A percentile compares a stretch with the other conserved stretches of the same genome.
phyloP scores from a whole-genome alignment of 2,797 vertebrate genomes.

The Loris lydekkerianus region DNA sequence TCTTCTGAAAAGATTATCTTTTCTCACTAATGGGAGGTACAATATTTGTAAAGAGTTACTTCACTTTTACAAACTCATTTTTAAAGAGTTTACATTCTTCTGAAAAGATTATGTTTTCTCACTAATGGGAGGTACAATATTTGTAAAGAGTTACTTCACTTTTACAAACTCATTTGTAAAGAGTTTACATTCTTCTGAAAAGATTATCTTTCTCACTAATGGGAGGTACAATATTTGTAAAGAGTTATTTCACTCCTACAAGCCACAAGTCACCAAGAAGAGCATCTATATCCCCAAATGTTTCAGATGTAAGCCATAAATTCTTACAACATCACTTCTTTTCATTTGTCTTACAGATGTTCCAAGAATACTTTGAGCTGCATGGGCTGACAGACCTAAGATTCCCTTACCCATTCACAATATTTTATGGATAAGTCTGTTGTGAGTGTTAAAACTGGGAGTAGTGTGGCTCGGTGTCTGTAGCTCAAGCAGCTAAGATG shows the following conservation, averaged over 20 bases:
- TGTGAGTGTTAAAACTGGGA: background rate
- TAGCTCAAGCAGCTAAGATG: too few species aligned
- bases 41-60: background rate
- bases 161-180: too few species aligned
- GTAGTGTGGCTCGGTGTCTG: background rate
- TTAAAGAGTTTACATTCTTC: too few species aligned
- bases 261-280: background rate
- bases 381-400: background rate
- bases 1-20: constrained; percentile 12
- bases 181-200: too few species aligned
- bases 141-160: too few species aligned
- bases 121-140: too few species aligned
- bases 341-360: constrained; percentile 6
- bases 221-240: background rate
- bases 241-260: background rate
- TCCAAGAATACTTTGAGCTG: background rate
- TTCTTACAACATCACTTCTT: background rate
- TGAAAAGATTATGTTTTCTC: too few species aligned
- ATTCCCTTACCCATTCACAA: background rate
- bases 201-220: background rate
- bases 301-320: constrained; percentile 10
- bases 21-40: background rate
- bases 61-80: background rate
- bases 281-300: background rate
- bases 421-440: background rate